These are phyloP conservation scores for Collichthys lucidus DNA, from an alignment of 2,113 vertebrate species.

Conservation along the genomic window DNA sequence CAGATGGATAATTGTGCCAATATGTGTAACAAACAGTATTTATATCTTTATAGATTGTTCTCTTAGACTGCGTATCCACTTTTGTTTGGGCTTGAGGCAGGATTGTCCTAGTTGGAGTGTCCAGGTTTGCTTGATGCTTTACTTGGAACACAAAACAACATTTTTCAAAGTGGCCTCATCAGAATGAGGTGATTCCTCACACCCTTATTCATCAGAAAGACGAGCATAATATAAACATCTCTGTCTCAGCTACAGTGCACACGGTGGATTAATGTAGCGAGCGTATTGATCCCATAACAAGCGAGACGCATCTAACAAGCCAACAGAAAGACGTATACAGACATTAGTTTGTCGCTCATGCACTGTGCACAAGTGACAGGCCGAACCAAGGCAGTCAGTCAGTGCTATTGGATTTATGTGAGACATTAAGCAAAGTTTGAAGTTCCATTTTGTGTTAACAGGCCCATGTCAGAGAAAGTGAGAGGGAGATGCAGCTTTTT, in stretches of 20 bases:
- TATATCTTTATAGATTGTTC: conserved; percentile 53
- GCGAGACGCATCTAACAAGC: conserved; percentile 42
- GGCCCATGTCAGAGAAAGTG: conserved; percentile 46
- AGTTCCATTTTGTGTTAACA: conserved; percentile 64
- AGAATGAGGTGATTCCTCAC: conserved; percentile 43
- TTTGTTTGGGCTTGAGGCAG: conserved; percentile 23
- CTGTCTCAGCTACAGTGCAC: conserved; percentile 50
- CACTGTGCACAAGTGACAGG: conserved; percentile 55
- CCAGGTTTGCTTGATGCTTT: conserved; percentile 40
- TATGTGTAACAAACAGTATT: conserved; percentile 53
- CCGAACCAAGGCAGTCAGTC: conserved; percentile 54
- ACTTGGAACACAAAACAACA: conserved; percentile 36
- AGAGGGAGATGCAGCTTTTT: conserved; percentile 31
- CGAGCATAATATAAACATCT: conserved; percentile 43
- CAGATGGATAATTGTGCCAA: conserved; percentile 64
- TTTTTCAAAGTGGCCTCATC: conserved; percentile 41
- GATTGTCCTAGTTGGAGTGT: conserved; percentile 22
- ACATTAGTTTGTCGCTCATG: conserved; percentile 61
- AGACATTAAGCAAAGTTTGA: conserved; percentile 72
- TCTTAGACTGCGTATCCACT: conserved; percentile 33
- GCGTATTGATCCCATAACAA: conserved; percentile 70
- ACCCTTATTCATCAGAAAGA: conserved; percentile 48
- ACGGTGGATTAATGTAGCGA: conserved; percentile 55
- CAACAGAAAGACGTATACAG: conserved; percentile 42
- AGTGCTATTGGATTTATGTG: conserved; percentile 64